Percentiles rank a stretch among this genome's conserved stretches.
Conservation (phyloP, 2,888 invertebrate species). For the Apodemia hepburni region DNA sequence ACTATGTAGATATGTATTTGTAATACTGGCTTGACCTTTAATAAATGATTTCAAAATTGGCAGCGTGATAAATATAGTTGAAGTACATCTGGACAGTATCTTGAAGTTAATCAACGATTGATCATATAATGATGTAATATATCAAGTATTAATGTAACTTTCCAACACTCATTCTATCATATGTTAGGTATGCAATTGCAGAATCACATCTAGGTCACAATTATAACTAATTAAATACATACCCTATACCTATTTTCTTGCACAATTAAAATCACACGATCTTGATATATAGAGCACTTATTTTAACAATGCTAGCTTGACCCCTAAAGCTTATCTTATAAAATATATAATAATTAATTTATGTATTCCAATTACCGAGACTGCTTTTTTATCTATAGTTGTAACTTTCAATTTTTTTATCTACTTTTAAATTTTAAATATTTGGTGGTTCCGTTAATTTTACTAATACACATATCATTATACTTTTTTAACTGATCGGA, state of each 20-base stretch:
- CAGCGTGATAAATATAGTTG: not conserved
- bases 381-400: too few relatives aligned
- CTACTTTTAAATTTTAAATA: too few relatives aligned
- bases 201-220: conserved; percentile 25
- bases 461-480: too few relatives aligned
- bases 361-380: too few relatives aligned
- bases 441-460: too few relatives aligned
- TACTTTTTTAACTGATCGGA: too few relatives aligned
- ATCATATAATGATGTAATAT: conserved; percentile 9
- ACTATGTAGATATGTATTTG: not conserved
- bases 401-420: too few relatives aligned
- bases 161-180: conserved; percentile 15
- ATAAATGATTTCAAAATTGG: not conserved
- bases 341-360: not conserved
- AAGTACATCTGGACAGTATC: conserved; percentile 14
- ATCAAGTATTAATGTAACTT: conserved; percentile 1
- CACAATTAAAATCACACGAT: conserved; percentile 3
- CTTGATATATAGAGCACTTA: not conserved
- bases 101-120: conserved; percentile 9
- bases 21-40: conserved; percentile 3
- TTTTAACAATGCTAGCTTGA: not conserved
- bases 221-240: conserved; percentile 27
- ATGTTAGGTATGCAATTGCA: conserved; percentile 26
- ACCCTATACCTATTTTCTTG: conserved; percentile 17
- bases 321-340: conserved; percentile 3